Percentiles rank a stretch among this genome's conserved stretches.
Evolutionary conservation across 2,113 vertebrate species (phyloP).

Genomic region (Tragelaphus imberbis): DNA sequence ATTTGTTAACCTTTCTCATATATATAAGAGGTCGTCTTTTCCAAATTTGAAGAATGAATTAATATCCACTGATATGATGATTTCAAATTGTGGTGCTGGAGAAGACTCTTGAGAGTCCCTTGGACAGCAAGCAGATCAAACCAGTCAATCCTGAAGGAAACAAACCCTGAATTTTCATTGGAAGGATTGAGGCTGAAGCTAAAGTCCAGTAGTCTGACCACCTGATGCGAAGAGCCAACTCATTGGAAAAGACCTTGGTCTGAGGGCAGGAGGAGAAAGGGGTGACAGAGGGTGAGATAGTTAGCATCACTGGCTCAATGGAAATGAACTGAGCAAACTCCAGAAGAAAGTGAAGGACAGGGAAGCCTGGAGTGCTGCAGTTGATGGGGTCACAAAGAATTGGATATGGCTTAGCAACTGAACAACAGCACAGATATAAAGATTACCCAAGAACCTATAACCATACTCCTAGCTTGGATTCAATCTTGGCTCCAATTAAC

Average conservation of each 20-base stretch:
- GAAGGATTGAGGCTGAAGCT: background rate
- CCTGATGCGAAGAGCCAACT: background rate
- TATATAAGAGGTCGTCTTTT: background rate
- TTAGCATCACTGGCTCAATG: background rate
- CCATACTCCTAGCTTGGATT: background rate
- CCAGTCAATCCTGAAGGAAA: background rate
- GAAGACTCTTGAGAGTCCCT: background rate
- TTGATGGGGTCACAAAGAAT: background rate
- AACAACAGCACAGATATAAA: background rate
- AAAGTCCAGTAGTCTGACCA: background rate
- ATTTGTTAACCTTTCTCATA: background rate
- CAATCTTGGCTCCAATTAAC: constrained; percentile 1
- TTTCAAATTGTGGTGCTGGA: background rate
- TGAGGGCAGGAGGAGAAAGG: background rate
- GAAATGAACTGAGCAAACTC: background rate
- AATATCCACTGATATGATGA: background rate
- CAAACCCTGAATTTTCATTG: background rate
- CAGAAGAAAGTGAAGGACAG: background rate
- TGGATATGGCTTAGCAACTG: background rate
- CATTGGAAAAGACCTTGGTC: background rate
- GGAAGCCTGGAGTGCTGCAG: background rate
- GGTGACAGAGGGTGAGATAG: background rate
- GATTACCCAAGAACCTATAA: background rate
- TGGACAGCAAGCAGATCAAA: background rate
- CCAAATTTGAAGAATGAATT: background rate